Conservation (phyloP, 2,888 invertebrate genomes). For the Chironomus riparius region DNA sequence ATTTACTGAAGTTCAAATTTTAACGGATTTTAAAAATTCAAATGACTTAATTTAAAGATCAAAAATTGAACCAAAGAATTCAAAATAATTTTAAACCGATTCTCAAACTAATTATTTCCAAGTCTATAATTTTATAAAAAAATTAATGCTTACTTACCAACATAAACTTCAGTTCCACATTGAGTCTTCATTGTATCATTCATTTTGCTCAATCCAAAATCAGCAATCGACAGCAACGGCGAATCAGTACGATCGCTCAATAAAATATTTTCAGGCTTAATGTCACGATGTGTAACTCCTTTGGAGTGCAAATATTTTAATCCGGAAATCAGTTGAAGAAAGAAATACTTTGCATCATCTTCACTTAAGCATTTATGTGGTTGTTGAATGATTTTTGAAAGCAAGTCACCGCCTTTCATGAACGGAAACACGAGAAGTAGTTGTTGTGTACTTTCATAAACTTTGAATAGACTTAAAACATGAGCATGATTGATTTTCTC, state of each 20-base stretch:
- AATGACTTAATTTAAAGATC: too few species aligned
- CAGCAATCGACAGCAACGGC: background rate
- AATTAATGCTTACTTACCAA: too few species aligned
- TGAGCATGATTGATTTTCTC: background rate
- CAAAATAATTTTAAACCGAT: too few species aligned
- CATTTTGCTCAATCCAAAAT: background rate
- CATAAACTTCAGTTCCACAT: background rate
- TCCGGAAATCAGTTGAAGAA: background rate
- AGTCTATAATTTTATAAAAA: too few species aligned
- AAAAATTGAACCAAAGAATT: too few species aligned
- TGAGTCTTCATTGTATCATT: background rate
- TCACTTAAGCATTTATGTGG: background rate
- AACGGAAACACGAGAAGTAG: background rate
- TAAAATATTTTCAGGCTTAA: background rate
- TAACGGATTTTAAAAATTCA: too few species aligned
- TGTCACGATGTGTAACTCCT: background rate
- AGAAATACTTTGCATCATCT: background rate
- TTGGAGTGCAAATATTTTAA: background rate
- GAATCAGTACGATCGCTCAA: background rate
- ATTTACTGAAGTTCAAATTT: too few species aligned
- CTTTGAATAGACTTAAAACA: background rate
- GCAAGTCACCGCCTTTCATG: background rate
- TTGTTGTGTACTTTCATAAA: background rate
- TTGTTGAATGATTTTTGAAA: background rate
- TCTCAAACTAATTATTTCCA: too few species aligned